Evolutionary conservation across 2,888 invertebrate species (phyloP), one percentile per base, ranked within the genome.

Genomic region (Augochlorella aurata): DNA sequence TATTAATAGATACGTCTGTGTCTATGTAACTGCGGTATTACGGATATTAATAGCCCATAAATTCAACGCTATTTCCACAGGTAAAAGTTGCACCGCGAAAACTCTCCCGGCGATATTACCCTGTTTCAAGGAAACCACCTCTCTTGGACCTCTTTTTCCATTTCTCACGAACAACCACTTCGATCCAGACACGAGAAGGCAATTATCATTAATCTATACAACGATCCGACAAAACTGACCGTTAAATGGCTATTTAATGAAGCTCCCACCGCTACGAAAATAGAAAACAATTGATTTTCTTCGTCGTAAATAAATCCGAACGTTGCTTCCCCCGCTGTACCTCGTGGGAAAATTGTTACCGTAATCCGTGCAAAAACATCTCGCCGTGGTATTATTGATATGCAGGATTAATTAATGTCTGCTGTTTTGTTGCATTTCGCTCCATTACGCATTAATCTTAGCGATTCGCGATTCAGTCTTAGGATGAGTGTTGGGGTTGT

Each of bases 1-100:
- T 83, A 84, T 84, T 84, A 83, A 84, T 84, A 84, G 84, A 84
- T 66, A 84, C 76, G 77, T 83, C 77, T 80, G 83, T 82, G 83
- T 82, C 76, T 82, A 83, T 80, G 83, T 84, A 80, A 74, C 74
- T 71, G 83, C 71, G 67, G 72, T 76, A 80, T 83, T 84, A 83
- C 80, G 65, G 77, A 84, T 83, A 84, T 84, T 83, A 84, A 84
- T 84, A 84, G 84, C 71, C 72, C 77, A 80, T 84, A 84, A 83
- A 84, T 84, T 77, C 80, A 74, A 74, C 77, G 83, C 74, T 84
- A 80, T 83, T 84, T 83, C 76, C 70, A 84, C 83, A 84, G 79
- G 80, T 84, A 80, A 84, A 84, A 84, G 74, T 76, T 74, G 45
- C 45, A 29, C 38, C 38, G 58, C 49, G 71, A 83, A 81, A 70